These are phyloP conservation scores for Micromys minutus DNA, from an alignment of 2,113 vertebrate genomes.

Conservation along the genomic window DNA sequence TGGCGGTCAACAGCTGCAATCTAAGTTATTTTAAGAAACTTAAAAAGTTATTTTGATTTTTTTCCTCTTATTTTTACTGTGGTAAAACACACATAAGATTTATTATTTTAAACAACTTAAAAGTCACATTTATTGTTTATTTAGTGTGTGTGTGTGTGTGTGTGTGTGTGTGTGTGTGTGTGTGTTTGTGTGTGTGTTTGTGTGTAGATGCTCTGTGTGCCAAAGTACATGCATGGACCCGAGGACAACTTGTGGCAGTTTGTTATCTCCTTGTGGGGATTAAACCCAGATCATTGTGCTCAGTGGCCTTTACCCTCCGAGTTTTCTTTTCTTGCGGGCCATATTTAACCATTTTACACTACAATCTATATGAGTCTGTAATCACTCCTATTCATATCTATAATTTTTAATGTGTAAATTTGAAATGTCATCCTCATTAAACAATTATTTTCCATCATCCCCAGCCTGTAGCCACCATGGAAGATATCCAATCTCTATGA, in stretches of 20 bases:
- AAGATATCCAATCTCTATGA: background rate
- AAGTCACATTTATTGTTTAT: background rate
- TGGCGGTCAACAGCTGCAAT: background rate
- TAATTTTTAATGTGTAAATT: background rate
- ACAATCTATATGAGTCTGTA: background rate
- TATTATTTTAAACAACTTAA: background rate
- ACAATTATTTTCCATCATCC: background rate
- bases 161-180: background rate
- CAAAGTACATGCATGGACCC: background rate
- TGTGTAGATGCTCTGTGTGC: background rate
- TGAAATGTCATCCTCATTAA: background rate
- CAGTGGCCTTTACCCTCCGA: background rate
- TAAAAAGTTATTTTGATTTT: background rate
- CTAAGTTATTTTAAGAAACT: background rate
- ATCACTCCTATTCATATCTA: background rate
- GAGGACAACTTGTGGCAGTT: background rate
- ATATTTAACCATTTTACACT: background rate
- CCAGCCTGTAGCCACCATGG: background rate
- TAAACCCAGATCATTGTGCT: background rate
- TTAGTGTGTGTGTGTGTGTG: background rate
- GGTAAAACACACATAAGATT: background rate
- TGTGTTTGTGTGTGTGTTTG: background rate
- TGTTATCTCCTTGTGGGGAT: background rate
- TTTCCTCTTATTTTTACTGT: background rate
- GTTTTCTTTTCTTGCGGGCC: background rate